Conservation (phyloP, 35 echinoderm and acorn worm species). For the Heliocidaris tuberculata region DNA sequence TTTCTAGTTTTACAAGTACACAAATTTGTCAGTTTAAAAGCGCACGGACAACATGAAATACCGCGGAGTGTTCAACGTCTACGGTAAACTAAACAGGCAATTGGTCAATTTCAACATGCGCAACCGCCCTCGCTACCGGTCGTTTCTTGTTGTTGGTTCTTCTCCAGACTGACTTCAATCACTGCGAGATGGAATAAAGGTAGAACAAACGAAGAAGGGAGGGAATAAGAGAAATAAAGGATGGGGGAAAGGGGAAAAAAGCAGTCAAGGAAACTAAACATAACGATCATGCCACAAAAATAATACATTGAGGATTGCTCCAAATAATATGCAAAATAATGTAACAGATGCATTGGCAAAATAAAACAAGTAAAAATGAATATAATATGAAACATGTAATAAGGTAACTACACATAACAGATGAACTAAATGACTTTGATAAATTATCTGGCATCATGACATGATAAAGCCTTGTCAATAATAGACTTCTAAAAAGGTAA, state of each 20-base stretch:
- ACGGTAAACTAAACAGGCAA: not conserved
- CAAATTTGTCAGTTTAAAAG: not conserved
- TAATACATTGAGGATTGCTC: not conserved
- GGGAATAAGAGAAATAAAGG: slow-evolving; percentile 29
- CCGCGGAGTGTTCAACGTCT: not conserved
- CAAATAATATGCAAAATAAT: not conserved
- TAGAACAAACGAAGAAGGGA: slow-evolving; percentile 44
- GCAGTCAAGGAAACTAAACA: slow-evolving; percentile 43
- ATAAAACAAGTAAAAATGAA: too few species aligned
- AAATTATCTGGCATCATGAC: too few species aligned
- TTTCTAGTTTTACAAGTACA: not conserved
- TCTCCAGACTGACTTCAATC: slow-evolving; percentile 92
- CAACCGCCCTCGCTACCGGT: slow-evolving; percentile 78
- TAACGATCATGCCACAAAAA: slow-evolving; percentile 36
- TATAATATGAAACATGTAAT: too few species aligned
- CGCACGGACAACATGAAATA: not conserved
- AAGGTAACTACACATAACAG: too few species aligned
- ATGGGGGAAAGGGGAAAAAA: not conserved
- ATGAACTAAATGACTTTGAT: too few species aligned
- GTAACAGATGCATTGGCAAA: not conserved
- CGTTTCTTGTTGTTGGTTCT: slow-evolving; percentile 76
- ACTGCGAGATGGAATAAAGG: slow-evolving; percentile 70
- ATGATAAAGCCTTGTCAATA: too few species aligned
- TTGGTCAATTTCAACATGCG: slow-evolving; percentile 75
- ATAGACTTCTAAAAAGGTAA: too few species aligned